A percentile compares a stretch with the other conserved stretches of the same genome.
These are phyloP conservation scores for Hetaerina americana DNA, from an alignment of 1,140 invertebrate species.

Conservation along the genomic window DNA sequence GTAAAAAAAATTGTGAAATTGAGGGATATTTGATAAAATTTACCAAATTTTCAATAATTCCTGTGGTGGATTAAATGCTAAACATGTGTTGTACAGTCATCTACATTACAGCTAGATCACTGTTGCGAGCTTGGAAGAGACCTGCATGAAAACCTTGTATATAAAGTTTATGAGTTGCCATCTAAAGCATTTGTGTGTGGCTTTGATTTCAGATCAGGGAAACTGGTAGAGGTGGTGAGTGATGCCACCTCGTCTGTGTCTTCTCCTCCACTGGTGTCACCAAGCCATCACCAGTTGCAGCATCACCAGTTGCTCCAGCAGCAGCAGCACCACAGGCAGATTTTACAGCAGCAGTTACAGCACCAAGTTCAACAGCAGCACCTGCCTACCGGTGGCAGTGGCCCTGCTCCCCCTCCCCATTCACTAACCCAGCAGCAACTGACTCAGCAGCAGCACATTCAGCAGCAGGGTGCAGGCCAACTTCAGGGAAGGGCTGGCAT, in stretches of 20 bases:
- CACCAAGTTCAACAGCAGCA: conserved; percentile 22
- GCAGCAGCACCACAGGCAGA: conserved; percentile 4
- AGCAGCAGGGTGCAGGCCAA: neutral
- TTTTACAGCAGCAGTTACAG: conserved; percentile 30
- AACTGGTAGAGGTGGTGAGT: neutral
- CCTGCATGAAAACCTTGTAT: too few relatives aligned
- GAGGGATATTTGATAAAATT: too few relatives aligned
- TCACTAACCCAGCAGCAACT: neutral
- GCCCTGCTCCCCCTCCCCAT: too few relatives aligned
- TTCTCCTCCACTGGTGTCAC: neutral
- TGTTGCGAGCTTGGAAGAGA: too few relatives aligned
- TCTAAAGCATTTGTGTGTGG: too few relatives aligned
- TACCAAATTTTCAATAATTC: too few relatives aligned
- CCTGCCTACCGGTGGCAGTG: neutral
- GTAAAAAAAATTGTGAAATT: too few relatives aligned
- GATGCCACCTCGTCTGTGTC: neutral
- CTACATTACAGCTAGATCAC: too few relatives aligned
- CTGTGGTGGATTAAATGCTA: too few relatives aligned
- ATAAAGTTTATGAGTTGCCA: too few relatives aligned
- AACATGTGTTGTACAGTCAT: too few relatives aligned
- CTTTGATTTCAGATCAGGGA: neutral
- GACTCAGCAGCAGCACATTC: neutral
- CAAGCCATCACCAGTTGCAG: neutral
- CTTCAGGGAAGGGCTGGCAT: neutral
- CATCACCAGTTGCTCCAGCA: conserved; percentile 8